Base-by-base conservation (phyloP, 2,888 invertebrate genomes). In the Sinelater perroti region DNA sequence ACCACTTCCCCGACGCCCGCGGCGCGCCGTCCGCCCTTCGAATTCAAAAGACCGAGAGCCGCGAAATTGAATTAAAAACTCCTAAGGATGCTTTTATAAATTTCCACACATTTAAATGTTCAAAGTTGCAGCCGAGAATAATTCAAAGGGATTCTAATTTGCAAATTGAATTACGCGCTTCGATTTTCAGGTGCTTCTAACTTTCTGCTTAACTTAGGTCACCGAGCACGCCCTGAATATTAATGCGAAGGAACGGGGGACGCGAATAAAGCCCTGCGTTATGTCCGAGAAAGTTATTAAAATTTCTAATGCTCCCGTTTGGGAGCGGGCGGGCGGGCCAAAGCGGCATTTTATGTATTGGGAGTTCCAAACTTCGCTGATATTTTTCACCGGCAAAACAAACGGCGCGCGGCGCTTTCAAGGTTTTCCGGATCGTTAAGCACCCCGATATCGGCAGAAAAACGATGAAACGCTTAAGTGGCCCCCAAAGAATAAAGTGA, bases 51-150 rank as follows among this genome's bases (percentile, higher is more conserved):
- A 56, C 38, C 31, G 51, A 53, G 45, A 52, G 14, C 26, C 42
- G 38, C 52, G 26, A 58, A 62, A 64, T 66, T 62, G 60, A 66
- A 66, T 66, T 66, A 66, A 66, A 64, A 64, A 56, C 60, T 66
- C 55, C 51, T 47, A 60, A 65, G 58, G 56, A 58, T 54, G 46
- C 62, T 62, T 65, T 59, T 62, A 61, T 54, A 57, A 61, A 60
- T 62, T 63, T 63, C 60, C 57, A 62, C 65, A 59, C 62, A 63
- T 63, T 65, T 61, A 62, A 63, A 63, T 65, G 47, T 40, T 53
- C 52, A 60, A 57, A 57, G 46, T 57, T 56, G 52, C 47, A 54
- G 57, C 20, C 20, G 57, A 38, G 52, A 61, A 47, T 55, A 51
- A 46, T 59, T 62, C 56, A 62, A 64, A 61, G 52, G 44, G 61